Base-by-base conservation (phyloP, 2,113 vertebrate species). In the Anthoscopus minutus region DNA sequence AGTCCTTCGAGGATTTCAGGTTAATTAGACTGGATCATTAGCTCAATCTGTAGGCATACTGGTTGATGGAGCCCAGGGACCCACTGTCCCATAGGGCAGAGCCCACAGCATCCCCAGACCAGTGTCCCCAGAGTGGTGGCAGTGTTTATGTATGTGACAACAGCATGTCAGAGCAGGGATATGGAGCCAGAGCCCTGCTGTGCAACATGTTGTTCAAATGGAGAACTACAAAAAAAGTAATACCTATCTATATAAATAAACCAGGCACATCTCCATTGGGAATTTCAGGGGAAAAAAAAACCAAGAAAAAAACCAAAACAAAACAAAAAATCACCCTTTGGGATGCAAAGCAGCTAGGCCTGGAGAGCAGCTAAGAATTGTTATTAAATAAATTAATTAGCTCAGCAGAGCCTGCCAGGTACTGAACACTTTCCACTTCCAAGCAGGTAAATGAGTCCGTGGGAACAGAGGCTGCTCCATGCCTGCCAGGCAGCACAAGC, bases 361-460 rank as follows among this genome's bases (percentile, higher is more conserved):
- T 72, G 74, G 95, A 92, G 89, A 97, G 89, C 92, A 94, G 74
- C 93, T 93, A 81, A 81, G 91, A 88, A 95, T 89, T 48, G 3
- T 96, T 95, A 96, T 95, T 97, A 97, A 95, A 96, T 95, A 96
- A 95, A 97, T 97, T 94, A 97, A 97, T 96, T 95, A 96, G 74
- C 67, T 93, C 66, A 77, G 93, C 88, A 92, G 89, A 93, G 93
- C 96, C 95, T 9, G 96, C 89, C 95, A 96, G 93, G 95, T 95
- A 94, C 94, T 54, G 87, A 96, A 57, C 74, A n/a, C 92, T 93
- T 95, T 96, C 93, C 85, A 91, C 93, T 96, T 96, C 91, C 95
- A 96, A 96, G 81, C 91, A 97, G 91, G 93, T 95, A 96, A 95
- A 96, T 95, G 87, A 96, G 85, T 92, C 95, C 93, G 94, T 97